Evolutionary conservation across 2,797 vertebrate genomes (phyloP), one percentile per base, ranked within the genome.

Genomic region (Pangasius larnaudii): DNA sequence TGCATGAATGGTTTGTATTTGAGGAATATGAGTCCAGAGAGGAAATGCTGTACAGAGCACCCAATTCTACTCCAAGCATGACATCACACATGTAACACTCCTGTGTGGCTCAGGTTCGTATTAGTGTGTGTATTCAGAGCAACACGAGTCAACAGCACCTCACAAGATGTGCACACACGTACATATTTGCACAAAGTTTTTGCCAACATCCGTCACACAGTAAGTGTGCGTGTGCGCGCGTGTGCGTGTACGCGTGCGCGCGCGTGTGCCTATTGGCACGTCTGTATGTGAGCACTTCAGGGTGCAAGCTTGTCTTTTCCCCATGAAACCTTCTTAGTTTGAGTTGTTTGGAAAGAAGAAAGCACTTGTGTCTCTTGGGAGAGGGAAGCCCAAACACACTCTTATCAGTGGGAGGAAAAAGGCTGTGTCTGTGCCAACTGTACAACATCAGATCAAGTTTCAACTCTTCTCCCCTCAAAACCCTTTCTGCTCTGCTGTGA

Each of bases 371-470:
- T 89, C 88, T 93, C 91, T 90, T 90, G 85, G 88, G 85, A 90
- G 91, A 92, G 92, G 89, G 91, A 94, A 93, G 85, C 90, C 91
- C 93, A 92, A 93, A 93, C 92, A 93, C 87, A 79, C 86, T 83
- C 91, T 93, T 92, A 94, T 96, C 93, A 91, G 83, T 30, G 86
- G 89, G 83, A 85, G 88, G 61, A 51, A 94, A 89, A 89, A 92
- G 90, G 90, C 19, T 92, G 83, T 19, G 9, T 30, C 56, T 86
- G 89, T 90, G 91, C 92, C 91, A 92, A 86, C 90, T 89, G 79
- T 51, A 86, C 87, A 90, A 84, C 91, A 88, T 90, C 89, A 93
- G 91, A 91, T 91, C 74, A 67, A 86, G 81, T 92, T 90, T 86
- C 85, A 87, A 88, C 90, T 93, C 88, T 84, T 77, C 80, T 77